Conservation (phyloP, 1,140 invertebrate species). For the Drosophila chauvacae region DNA sequence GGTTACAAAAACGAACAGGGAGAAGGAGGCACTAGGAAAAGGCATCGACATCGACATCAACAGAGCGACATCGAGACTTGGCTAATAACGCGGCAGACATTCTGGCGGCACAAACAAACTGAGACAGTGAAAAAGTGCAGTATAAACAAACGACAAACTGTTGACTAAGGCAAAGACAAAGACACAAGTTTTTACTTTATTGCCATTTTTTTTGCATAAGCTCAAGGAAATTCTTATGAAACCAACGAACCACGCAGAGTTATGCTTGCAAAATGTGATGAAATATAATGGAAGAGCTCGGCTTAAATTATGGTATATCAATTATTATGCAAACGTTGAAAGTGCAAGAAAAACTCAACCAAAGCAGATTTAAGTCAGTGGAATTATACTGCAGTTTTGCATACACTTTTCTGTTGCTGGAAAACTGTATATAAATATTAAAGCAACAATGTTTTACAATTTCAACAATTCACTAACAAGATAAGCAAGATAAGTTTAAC, state of each 20-base stretch:
- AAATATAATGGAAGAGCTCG: constrained; percentile 7
- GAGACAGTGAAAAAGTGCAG: constrained; percentile 26
- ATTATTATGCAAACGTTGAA: constrained; percentile 33
- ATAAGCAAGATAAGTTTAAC: too few species aligned
- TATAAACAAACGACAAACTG: constrained; percentile 23
- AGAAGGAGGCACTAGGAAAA: constrained; percentile 2
- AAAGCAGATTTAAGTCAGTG: constrained; percentile 1
- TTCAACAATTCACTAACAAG: background rate
- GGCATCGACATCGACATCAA: constrained; percentile 9
- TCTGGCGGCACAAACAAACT: constrained; percentile 48
- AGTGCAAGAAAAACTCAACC: constrained; percentile 2
- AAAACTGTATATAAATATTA: too few species aligned
- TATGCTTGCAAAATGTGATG: constrained; percentile 40
- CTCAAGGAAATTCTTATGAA: constrained; percentile 57
- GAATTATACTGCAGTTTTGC: background rate
- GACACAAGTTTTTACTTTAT: constrained; percentile 40
- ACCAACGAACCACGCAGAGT: constrained; percentile 27
- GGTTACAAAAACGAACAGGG: constrained; percentile 37
- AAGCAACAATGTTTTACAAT: background rate
- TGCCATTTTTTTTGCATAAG: constrained; percentile 57
- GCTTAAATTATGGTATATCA: constrained; percentile 34
- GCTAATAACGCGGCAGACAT: constrained; percentile 46
- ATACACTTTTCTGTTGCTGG: constrained; percentile 8
- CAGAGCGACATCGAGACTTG: constrained; percentile 4
- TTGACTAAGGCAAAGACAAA: constrained; percentile 38